Percentiles rank a stretch among this genome's conserved stretches.
phyloP scores from a whole-genome alignment of 2,113 vertebrate genomes.

The Rhagologus leucostigma region DNA sequence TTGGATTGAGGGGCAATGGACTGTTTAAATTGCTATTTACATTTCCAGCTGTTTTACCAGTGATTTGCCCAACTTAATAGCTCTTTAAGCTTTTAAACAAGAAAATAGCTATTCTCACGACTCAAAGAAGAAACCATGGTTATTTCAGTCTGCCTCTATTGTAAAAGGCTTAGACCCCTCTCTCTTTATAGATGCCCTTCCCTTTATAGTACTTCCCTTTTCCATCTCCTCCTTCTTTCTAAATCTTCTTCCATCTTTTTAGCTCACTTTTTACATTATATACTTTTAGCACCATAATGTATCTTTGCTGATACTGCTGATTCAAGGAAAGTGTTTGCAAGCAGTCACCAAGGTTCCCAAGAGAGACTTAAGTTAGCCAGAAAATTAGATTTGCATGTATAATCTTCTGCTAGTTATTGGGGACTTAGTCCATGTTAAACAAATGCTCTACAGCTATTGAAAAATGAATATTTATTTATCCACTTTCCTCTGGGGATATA shows the following conservation, averaged over 20 bases:
- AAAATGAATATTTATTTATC: slow-evolving; percentile 30
- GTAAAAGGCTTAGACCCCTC: slow-evolving; percentile 68
- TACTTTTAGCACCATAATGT: slow-evolving; percentile 22
- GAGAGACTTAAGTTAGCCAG: slow-evolving; percentile 27
- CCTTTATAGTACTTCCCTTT: slow-evolving; percentile 39
- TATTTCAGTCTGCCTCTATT: slow-evolving; percentile 71
- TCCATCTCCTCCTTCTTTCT: slow-evolving; percentile 51
- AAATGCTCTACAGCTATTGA: slow-evolving; percentile 9
- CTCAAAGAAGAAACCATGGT: slow-evolving; percentile 70
- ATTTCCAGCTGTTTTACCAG: slow-evolving; percentile 84
- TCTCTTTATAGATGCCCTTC: slow-evolving; percentile 63
- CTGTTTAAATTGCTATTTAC: slow-evolving; percentile 82
- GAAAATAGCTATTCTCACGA: slow-evolving; percentile 80
- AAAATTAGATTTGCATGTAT: slow-evolving; percentile 34
- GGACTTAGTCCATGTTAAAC: slow-evolving; percentile 10
- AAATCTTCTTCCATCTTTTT: slow-evolving; percentile 18
- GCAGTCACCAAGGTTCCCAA: slow-evolving; percentile 22
- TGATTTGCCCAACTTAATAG: slow-evolving; percentile 82
- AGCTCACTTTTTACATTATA: slow-evolving; percentile 44
- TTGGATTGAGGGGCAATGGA: slow-evolving; percentile 69
- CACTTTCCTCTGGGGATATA: background rate
- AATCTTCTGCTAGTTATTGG: slow-evolving; percentile 6
- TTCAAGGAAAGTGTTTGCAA: slow-evolving; percentile 5
- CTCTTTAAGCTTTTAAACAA: slow-evolving; percentile 81
- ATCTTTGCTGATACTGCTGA: background rate